Percentiles rank a stretch among this genome's conserved stretches.
phyloP scores from a whole-genome alignment of 2,797 vertebrate species.

The Pachyuromys duprasi region DNA sequence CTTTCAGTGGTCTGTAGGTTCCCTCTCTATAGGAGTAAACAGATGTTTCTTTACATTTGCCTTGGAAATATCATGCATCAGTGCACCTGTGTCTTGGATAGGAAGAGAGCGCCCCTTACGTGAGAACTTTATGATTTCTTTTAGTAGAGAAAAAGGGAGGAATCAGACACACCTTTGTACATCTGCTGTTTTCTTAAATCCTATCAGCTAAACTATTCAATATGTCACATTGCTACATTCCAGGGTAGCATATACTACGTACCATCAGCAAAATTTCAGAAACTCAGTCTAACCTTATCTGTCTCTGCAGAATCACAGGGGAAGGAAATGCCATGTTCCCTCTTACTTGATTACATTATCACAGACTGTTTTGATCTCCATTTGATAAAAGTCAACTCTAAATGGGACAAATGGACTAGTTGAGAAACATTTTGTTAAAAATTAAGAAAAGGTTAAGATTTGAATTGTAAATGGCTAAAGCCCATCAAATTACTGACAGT shows the following conservation, averaged over 20 bases:
- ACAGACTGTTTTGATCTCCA: slow-evolving; percentile 57
- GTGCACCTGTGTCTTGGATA: not conserved
- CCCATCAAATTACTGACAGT: slow-evolving; percentile 61
- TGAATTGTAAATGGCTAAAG: slow-evolving; percentile 71
- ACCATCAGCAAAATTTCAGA: not conserved
- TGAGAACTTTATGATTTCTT: not conserved
- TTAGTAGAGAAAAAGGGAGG: not conserved
- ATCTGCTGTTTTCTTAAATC: not conserved
- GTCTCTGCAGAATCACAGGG: not conserved
- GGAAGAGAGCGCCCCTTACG: rapidly evolving
- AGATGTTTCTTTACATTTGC: not conserved
- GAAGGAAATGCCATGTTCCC: not conserved
- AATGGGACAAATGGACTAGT: slow-evolving; percentile 62
- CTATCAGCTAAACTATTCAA: not conserved
- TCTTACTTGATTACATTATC: slow-evolving; percentile 51
- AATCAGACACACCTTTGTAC: not conserved
- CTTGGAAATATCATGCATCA: not conserved
- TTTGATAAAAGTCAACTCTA: slow-evolving; percentile 73
- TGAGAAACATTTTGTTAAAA: slow-evolving; percentile 76
- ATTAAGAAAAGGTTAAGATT: slow-evolving; percentile 75
- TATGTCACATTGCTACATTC: not conserved
- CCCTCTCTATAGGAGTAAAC: not conserved
- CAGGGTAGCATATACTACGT: not conserved
- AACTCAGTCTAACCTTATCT: not conserved
- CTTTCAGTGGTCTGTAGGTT: not conserved